A percentile compares a stretch with the other conserved stretches of the same genome.
Conservation (phyloP, 2,888 invertebrate species). For the Endotricha flammealis region DNA sequence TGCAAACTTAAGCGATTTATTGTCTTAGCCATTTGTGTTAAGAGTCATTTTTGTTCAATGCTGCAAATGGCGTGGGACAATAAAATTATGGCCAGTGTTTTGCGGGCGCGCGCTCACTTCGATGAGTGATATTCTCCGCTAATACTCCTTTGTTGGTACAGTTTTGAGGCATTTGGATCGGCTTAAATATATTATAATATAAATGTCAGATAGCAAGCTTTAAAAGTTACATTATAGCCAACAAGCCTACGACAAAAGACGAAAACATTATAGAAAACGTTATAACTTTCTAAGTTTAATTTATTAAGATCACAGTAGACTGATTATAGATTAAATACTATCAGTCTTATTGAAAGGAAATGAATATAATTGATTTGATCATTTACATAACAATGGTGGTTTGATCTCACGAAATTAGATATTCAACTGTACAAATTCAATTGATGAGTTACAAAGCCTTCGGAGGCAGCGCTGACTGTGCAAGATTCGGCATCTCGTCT, state of each 20-base stretch:
- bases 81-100: constrained; percentile 67
- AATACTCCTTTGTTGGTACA: constrained; percentile 57
- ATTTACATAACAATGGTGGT: constrained; percentile 39
- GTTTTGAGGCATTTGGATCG: constrained; percentile 39
- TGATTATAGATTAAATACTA: too few relatives aligned
- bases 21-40: constrained; percentile 44
- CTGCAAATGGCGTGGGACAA: constrained; percentile 48
- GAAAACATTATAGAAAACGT: too few relatives aligned
- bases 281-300: too few relatives aligned
- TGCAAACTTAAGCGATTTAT: constrained; percentile 44
- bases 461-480: constrained; percentile 39
- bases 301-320: too few relatives aligned
- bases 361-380: constrained; percentile 41
- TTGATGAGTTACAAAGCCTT: constrained; percentile 25
- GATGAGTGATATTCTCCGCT: constrained; percentile 61
- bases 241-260: too few relatives aligned
- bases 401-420: constrained; percentile 31
- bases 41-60: constrained; percentile 54
- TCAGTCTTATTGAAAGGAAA: constrained; percentile 33
- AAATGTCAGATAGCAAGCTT: too few relatives aligned
- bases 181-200: too few relatives aligned
- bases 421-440: constrained; percentile 26
- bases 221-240: too few relatives aligned
- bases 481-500: constrained; percentile 35
- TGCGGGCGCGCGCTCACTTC: constrained; percentile 57